Conservation (phyloP, 1,140 invertebrate species). For the Asobara japonica region DNA sequence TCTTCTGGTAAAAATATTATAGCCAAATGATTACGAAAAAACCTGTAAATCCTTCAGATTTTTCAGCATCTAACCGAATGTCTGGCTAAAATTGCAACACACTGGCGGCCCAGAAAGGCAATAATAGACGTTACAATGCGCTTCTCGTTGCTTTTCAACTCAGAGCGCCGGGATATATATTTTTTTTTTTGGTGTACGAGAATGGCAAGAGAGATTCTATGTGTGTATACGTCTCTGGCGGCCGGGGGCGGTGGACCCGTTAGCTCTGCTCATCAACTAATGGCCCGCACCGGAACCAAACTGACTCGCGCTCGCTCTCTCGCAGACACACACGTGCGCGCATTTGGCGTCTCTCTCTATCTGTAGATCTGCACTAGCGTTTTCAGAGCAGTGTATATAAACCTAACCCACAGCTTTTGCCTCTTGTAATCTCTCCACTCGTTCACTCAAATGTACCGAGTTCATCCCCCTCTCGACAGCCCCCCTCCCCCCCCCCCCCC, state of each 20-base stretch:
- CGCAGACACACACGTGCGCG: constrained; percentile 40
- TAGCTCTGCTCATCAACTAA: constrained; percentile 65
- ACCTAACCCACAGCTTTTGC: constrained; percentile 10
- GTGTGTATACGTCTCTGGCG: constrained; percentile 1
- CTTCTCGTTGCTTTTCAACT: constrained; percentile 13
- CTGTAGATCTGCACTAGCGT: neutral
- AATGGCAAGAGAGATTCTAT: neutral
- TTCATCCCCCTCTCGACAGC: constrained; percentile 2
- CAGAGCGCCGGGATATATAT: constrained; percentile 34
- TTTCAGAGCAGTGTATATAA: constrained; percentile 3
- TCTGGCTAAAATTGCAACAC: constrained; percentile 50
- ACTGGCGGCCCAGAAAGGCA: constrained; percentile 56
- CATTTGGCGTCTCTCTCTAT: neutral
- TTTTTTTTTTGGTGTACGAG: neutral
- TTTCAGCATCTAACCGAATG: neutral
- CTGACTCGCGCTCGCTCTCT: constrained; percentile 27
- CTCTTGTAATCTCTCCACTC: constrained; percentile 11
- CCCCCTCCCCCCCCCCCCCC: too few species aligned
- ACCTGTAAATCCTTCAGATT: neutral
- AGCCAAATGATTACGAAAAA: neutral
- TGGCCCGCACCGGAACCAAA: constrained; percentile 65
- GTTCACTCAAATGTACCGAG: constrained; percentile 11
- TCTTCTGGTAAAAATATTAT: neutral
- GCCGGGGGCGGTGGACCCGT: constrained; percentile 42
- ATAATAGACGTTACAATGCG: constrained; percentile 63